These are phyloP conservation scores for Heteronetta atricapilla DNA, from an alignment of 2,113 vertebrate genomes.

Conservation along the genomic window DNA sequence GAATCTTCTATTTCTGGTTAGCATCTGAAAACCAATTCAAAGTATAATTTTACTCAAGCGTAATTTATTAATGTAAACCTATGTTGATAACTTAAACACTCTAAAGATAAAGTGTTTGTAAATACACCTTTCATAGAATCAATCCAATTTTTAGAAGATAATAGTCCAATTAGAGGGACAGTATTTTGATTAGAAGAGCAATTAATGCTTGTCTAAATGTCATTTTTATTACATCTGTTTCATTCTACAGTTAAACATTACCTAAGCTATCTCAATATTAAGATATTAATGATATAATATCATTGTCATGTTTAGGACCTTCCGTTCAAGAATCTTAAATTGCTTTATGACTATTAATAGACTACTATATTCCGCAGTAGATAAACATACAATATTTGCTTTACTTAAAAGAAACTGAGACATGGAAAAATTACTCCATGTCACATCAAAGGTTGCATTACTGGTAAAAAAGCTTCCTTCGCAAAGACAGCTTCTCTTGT, in stretches of 20 bases:
- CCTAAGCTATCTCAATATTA: neutral
- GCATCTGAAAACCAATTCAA: neutral
- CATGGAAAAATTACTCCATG: neutral
- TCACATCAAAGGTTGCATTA: neutral
- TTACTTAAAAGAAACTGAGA: neutral
- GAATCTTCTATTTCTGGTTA: neutral
- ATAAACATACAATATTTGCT: neutral
- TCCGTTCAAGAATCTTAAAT: slow-evolving; percentile 10
- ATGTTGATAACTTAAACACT: neutral
- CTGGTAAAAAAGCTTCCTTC: neutral
- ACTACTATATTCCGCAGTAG: neutral
- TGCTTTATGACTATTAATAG: slow-evolving; percentile 20
- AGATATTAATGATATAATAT: neutral
- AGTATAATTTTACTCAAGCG: neutral
- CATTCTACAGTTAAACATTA: slow-evolving; percentile 43
- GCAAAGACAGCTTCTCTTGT: neutral
- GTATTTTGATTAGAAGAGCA: neutral
- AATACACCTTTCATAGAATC: neutral
- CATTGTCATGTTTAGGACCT: neutral
- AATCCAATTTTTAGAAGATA: neutral
- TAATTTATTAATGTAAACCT: neutral
- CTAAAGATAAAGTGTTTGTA: neutral
- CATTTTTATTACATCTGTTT: neutral
- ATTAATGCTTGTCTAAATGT: neutral
- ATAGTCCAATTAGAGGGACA: neutral